Conservation (phyloP, 2,888 invertebrate genomes). For the Philopedon plagiatum region DNA sequence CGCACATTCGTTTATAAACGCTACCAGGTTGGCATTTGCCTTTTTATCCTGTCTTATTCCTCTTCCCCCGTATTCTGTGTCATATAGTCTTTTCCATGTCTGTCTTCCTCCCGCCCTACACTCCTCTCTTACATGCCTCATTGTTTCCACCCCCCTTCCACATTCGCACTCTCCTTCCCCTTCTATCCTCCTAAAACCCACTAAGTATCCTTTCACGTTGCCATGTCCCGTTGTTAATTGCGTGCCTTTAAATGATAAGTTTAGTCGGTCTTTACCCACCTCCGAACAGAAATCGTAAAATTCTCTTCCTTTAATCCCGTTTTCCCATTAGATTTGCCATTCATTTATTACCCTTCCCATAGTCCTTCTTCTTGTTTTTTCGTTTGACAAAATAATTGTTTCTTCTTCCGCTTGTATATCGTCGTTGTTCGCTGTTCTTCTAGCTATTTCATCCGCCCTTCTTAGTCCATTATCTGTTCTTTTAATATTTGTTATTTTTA, state of each 20-base stretch:
- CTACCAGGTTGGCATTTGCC: too few relatives aligned
- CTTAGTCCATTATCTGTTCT: background rate
- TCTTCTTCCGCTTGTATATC: background rate
- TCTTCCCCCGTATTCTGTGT: too few relatives aligned
- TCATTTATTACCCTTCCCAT: background rate
- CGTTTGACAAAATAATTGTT: background rate
- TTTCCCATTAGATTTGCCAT: background rate
- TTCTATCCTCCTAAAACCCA: background rate
- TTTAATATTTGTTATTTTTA: too few relatives aligned
- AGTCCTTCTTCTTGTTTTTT: background rate
- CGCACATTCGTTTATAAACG: too few relatives aligned
- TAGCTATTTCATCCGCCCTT: background rate
- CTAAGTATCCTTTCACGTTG: background rate
- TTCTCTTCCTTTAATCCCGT: background rate
- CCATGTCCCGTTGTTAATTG: background rate
- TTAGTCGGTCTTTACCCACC: background rate
- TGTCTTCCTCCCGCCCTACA: background rate
- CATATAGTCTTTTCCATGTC: too few relatives aligned
- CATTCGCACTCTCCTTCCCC: background rate
- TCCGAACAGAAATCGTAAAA: background rate
- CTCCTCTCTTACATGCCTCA: background rate
- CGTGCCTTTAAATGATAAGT: background rate
- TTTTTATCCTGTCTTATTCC: too few relatives aligned
- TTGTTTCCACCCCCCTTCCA: background rate
- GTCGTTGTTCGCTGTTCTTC: background rate